Percentiles rank a stretch among this genome's conserved stretches.
phyloP scores from a whole-genome alignment of 2,797 vertebrate genomes.

The Botia kubotai region DNA sequence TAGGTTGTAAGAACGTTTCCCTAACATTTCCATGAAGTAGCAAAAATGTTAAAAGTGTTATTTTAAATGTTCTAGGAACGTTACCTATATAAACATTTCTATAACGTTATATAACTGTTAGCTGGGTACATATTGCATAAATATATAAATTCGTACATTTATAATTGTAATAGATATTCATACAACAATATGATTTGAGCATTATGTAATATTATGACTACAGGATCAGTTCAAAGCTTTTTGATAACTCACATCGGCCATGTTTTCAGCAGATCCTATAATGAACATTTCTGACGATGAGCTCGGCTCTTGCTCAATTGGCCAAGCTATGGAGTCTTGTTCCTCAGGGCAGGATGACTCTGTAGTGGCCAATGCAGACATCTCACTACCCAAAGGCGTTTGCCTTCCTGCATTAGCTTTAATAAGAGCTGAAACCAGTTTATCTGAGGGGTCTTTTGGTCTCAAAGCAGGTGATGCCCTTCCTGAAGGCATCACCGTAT shows the following conservation, averaged over 20 bases:
- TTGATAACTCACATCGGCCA: slow-evolving; percentile 42
- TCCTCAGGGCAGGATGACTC: slow-evolving; percentile 70
- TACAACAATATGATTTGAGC: not conserved
- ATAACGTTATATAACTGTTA: too few species aligned
- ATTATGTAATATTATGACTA: not conserved
- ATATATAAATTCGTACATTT: too few species aligned
- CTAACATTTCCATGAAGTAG: too few species aligned
- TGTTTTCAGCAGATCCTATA: slow-evolving; percentile 63
- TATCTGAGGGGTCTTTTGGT: slow-evolving; percentile 7
- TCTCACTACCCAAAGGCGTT: slow-evolving; percentile 54
- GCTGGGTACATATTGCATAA: too few species aligned
- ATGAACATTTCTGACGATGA: slow-evolving; percentile 54
- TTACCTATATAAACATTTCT: too few species aligned
- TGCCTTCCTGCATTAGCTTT: not conserved
- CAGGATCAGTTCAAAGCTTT: not conserved
- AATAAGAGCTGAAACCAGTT: not conserved
- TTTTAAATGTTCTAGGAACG: too few species aligned
- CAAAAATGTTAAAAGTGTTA: too few species aligned
- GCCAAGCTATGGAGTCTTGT: slow-evolving; percentile 54
- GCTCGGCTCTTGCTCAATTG: slow-evolving; percentile 63
- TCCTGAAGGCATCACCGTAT: slow-evolving; percentile 38
- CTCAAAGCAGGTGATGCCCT: slow-evolving; percentile 1
- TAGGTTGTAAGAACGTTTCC: too few species aligned
- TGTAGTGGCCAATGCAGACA: slow-evolving; percentile 50
- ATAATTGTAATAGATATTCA: not conserved